phyloP scores from a whole-genome alignment of 2,797 vertebrate genomes.

The Phyllotis vaccarum region DNA sequence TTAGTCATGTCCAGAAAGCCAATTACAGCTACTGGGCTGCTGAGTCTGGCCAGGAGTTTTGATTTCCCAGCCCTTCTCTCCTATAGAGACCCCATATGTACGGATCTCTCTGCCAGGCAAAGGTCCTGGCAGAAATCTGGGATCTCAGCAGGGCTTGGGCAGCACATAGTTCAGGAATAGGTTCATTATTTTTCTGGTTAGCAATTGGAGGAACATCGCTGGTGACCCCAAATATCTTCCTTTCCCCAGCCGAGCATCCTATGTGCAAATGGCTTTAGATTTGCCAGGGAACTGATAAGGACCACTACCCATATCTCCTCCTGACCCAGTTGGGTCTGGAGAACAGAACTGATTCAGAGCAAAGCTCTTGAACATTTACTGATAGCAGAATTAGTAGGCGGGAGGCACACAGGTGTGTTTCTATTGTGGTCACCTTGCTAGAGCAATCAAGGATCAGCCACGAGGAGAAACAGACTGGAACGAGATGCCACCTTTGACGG shows the following conservation, averaged over 20 bases:
- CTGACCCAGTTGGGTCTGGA: background rate
- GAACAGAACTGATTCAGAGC: background rate
- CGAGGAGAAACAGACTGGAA: background rate
- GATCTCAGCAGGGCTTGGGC: background rate
- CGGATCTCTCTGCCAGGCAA: background rate
- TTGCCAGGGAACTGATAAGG: constrained; percentile 44
- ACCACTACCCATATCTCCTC: background rate
- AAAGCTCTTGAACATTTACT: background rate
- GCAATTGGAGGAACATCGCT: background rate
- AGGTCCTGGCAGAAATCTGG: background rate
- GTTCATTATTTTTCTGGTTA: background rate
- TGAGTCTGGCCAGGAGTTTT: background rate
- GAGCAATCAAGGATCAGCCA: background rate
- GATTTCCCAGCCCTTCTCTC: background rate
- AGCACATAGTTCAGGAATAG: background rate
- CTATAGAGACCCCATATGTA: background rate
- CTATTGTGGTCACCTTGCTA: background rate
- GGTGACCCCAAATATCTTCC: constrained; percentile 55
- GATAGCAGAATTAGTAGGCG: background rate
- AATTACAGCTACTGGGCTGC: background rate
- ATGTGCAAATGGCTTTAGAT: constrained; percentile 38
- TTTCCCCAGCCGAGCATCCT: constrained; percentile 28
- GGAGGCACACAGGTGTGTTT: background rate
- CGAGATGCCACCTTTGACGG: background rate
- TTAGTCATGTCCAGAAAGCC: background rate